Percentiles rank a stretch among this genome's conserved stretches.
Conservation (phyloP, 2,797 vertebrate genomes). For the Dendrocincla fuliginosa region DNA sequence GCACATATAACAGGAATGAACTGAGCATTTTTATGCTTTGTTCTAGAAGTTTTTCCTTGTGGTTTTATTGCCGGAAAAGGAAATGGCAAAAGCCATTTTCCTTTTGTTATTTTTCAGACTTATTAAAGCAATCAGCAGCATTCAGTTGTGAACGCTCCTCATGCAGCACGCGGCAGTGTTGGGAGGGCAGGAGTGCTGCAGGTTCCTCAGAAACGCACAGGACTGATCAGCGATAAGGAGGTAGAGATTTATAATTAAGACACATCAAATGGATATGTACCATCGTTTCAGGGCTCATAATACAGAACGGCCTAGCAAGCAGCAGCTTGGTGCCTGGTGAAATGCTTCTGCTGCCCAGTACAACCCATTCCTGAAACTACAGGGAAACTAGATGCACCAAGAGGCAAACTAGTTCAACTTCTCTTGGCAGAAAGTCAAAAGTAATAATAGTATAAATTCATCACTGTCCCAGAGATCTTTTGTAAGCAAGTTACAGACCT, state of each 20-base stretch:
- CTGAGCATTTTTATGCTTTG: not conserved
- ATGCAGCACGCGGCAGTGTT: not conserved
- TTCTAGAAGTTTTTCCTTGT: conserved; percentile 24
- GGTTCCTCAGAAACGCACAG: not conserved
- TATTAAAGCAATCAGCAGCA: conserved; percentile 42
- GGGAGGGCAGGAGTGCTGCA: not conserved
- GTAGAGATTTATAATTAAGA: conserved; percentile 41
- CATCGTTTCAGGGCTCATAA: not conserved
- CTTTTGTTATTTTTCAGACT: conserved; percentile 48
- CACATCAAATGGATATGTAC: not conserved
- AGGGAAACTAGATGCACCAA: not conserved
- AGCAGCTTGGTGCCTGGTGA: not conserved
- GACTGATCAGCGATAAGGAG: not conserved
- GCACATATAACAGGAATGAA: not conserved
- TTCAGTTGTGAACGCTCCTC: not conserved
- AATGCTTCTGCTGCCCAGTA: not conserved
- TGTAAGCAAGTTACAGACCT: conserved; percentile 1
- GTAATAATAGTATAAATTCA: not conserved
- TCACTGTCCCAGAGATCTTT: not conserved
- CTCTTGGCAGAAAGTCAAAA: not conserved
- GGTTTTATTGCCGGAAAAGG: no score
- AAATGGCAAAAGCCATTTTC: conserved; percentile 24
- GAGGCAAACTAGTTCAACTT: not conserved
- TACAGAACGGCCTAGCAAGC: not conserved
- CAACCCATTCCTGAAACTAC: not conserved